A percentile compares a stretch with the other conserved stretches of the same genome.
Evolutionary conservation across 2,113 vertebrate species (phyloP).

Genomic region (Cyphomyrus plagiostoma): DNA sequence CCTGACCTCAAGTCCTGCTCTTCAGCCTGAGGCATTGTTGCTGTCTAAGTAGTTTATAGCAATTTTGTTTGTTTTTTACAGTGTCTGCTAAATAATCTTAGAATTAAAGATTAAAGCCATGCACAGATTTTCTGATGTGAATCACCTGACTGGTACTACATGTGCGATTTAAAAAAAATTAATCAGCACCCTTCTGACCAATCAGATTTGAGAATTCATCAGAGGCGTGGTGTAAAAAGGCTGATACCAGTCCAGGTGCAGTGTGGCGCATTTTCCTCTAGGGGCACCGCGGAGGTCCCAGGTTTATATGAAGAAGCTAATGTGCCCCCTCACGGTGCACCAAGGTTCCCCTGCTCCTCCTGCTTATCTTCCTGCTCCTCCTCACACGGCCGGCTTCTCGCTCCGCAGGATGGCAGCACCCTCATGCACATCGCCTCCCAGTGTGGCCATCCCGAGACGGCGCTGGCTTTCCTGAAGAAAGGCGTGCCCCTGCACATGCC

Average conservation of each 20-base stretch:
- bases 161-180: not conserved
- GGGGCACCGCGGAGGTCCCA: not conserved
- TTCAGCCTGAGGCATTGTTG: not conserved
- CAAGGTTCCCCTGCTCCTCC: not conserved
- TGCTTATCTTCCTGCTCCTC: not conserved
- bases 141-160: not conserved
- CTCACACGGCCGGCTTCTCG: not conserved
- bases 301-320: not conserved
- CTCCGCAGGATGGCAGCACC: slow-evolving; percentile 48
- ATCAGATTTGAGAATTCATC: not conserved
- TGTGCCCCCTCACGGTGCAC: not conserved
- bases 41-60: not conserved
- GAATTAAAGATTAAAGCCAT: not conserved
- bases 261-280: not conserved
- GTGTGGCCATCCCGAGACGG: slow-evolving; percentile 46
- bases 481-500: slow-evolving; percentile 53
- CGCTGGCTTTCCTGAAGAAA: slow-evolving; percentile 45
- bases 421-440: slow-evolving; percentile 50
- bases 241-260: not conserved
- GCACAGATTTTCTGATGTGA: not conserved
- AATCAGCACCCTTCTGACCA: not conserved
- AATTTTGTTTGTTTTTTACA: not conserved
- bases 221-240: not conserved
- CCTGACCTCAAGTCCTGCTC: not conserved
- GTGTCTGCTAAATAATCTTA: not conserved